A percentile compares a stretch with the other conserved stretches of the same genome.
phyloP scores from a whole-genome alignment of 2,113 vertebrate species.

The Equus quagga region DNA sequence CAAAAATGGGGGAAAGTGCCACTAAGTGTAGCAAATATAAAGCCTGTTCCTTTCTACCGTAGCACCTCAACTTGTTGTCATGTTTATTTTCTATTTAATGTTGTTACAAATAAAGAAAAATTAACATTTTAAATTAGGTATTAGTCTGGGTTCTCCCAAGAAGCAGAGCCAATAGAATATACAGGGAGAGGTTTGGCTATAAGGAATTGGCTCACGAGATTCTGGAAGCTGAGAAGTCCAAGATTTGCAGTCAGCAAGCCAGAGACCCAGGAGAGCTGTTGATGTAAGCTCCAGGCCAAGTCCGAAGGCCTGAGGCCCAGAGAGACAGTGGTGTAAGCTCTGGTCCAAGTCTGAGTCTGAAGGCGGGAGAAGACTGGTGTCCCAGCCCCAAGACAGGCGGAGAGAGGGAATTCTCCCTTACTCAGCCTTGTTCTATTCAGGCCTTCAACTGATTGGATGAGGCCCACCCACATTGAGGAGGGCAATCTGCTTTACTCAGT shows the following conservation, averaged over 20 bases:
- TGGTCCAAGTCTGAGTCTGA: not conserved
- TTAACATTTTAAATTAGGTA: not conserved
- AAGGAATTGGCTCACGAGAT: accelerated
- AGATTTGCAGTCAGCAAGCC: not conserved
- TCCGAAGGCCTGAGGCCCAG: not conserved
- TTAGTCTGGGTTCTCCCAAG: not conserved
- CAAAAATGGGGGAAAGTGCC: not conserved
- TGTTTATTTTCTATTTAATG: not conserved
- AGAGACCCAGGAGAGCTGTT: not conserved
- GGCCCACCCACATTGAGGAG: not conserved
- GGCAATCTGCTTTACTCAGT: not conserved
- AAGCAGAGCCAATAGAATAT: not conserved
- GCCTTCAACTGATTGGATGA: not conserved
- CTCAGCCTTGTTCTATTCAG: not conserved
- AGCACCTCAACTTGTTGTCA: not conserved
- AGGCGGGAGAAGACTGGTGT: not conserved
- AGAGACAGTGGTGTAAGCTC: not conserved
- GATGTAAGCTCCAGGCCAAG: not conserved
- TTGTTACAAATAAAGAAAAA: not conserved
- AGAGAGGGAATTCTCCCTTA: too few relatives aligned
- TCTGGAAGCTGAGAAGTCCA: not conserved
- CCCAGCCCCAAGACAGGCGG: not conserved
- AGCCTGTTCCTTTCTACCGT: not conserved
- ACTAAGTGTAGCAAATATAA: not conserved
- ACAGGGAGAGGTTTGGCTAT: not conserved